Percentiles rank a stretch among this genome's conserved stretches.
These are phyloP conservation scores for Aptenodytes patagonicus DNA, from an alignment of 2,113 vertebrate genomes.

Conservation along the genomic window DNA sequence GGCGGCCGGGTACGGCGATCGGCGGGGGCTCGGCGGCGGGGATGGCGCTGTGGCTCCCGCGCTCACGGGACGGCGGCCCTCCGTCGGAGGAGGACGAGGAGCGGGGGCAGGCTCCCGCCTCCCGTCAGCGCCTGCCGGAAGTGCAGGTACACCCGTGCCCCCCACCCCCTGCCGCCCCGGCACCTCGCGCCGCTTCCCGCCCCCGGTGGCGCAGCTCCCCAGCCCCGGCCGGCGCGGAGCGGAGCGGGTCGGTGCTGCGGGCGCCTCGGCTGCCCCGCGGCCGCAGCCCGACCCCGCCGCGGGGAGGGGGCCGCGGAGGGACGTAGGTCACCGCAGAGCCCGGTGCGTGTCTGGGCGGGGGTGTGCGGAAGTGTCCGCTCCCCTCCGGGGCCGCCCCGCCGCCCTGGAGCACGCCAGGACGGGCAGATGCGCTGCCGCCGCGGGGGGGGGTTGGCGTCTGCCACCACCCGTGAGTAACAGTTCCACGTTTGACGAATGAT, in stretches of 20 bases:
- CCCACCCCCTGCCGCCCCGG: too few species aligned
- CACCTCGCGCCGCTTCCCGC: background rate
- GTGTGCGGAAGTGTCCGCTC: background rate
- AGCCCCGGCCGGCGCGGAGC: background rate
- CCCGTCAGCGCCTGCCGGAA: too few species aligned
- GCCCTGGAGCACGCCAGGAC: background rate
- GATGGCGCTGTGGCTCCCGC: too few species aligned
- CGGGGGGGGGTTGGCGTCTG: background rate
- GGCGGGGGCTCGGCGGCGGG: too few species aligned
- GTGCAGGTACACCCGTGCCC: too few species aligned
- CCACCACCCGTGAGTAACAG: fast-evolving
- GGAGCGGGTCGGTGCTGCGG: background rate
- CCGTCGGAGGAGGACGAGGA: too few species aligned
- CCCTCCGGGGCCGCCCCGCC: background rate
- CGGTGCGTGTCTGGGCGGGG: background rate
- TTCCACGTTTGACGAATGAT: fast-evolving
- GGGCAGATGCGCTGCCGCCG: background rate
- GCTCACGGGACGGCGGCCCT: too few species aligned
- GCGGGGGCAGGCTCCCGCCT: too few species aligned
- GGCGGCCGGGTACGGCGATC: too few species aligned
- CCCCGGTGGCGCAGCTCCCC: background rate
- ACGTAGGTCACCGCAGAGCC: background rate
- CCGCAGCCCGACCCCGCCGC: background rate
- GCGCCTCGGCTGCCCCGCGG: background rate
- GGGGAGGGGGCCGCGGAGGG: background rate